Base-by-base conservation (phyloP, 2,888 invertebrate species). In the Aphrophora alni region DNA sequence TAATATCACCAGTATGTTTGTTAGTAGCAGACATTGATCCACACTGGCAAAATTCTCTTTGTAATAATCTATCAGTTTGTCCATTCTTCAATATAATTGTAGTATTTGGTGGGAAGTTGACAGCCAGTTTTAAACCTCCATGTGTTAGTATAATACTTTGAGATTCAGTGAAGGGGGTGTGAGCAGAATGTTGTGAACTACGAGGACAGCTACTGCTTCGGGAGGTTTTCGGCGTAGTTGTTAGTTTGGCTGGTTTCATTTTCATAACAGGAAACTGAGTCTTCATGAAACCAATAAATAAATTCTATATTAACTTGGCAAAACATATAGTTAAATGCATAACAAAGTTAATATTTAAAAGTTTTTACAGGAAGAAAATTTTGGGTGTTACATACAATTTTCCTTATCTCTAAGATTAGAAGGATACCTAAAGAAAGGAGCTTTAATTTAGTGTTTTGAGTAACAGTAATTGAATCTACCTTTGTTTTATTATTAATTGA, bases 51-150 rank as follows among this genome's bases (percentile, higher is more conserved):
- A 82, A 84, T 44, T 84, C 84, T 21, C 82, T 82, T 24, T 85
- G 83, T 44, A 88, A 77, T 71, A 87, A 73, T 79, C 85, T 87
- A 77, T 88, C 86, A 14, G 84, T 83, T 75, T 84, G 85, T 8
- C 87, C 87, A 77, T 86, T 85, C 21, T 86, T 85, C 25, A 88
- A 85, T 75, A 86, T 87, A 0, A 89, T 87, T 10, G 84, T 82
- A 7, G 88, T 87, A 82, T 88, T 87, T 0, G 88, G 84, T 14
- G 89, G 89, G 85, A 89, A 89, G 85, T 87, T 88, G 17, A 89
- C 86, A 0, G 87, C 85, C 14, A 89, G 84, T 74, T 87, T 86
- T 75, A 89, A 85, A 77, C 86, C 86, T 14, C 88, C 89, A 51
- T 87, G 86, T n/a, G 84, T 86, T 71, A 89, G 84, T 28, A 86